Conservation (phyloP, 2,113 vertebrate species). For the Patagioenas fasciata region DNA sequence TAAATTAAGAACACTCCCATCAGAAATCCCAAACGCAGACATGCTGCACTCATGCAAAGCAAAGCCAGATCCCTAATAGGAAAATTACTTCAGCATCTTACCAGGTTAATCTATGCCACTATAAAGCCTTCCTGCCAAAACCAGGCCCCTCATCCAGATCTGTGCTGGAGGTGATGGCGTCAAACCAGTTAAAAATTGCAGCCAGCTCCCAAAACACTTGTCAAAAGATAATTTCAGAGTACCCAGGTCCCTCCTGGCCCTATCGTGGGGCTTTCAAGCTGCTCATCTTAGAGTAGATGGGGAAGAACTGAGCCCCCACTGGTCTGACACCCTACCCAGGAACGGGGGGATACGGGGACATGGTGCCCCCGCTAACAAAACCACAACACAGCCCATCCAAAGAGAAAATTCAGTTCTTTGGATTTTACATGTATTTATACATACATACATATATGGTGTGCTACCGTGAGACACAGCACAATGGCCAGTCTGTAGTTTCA, state of each 20-base stretch:
- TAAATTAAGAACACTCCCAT: constrained; percentile 55
- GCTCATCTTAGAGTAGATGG: background rate
- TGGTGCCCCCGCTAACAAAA: background rate
- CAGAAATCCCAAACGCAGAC: constrained; percentile 32
- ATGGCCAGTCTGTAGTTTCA: background rate
- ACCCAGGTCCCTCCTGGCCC: background rate
- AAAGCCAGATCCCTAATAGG: constrained; percentile 39
- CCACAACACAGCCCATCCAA: background rate
- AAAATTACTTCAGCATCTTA: constrained; percentile 36
- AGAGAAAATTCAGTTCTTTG: background rate
- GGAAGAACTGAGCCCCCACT: background rate
- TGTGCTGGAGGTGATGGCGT: background rate
- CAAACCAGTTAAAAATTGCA: constrained; percentile 1
- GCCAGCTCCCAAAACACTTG: background rate
- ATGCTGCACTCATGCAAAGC: background rate
- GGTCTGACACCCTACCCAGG: background rate
- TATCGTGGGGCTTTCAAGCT: background rate
- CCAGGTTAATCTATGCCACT: constrained; percentile 34
- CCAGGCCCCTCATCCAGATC: background rate
- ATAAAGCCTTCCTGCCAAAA: constrained; percentile 35
- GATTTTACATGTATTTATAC: background rate
- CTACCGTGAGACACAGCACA: background rate
- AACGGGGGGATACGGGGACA: background rate
- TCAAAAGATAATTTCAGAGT: background rate
- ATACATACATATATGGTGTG: fast-evolving